Conservation (phyloP, 2,113 vertebrate genomes). For the Nothocercus julius region DNA sequence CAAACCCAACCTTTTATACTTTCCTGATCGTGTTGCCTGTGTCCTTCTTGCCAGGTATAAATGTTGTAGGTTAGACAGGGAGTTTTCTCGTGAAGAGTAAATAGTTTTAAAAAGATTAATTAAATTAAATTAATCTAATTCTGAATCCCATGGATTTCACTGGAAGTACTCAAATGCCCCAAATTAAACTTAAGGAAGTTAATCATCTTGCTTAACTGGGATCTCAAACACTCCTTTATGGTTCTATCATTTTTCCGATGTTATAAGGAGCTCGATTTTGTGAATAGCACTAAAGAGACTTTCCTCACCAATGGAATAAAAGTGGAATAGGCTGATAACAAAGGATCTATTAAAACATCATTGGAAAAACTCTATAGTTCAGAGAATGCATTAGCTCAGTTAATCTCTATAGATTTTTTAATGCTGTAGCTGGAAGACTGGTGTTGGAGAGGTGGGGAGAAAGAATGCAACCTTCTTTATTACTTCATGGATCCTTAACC, state of each 20-base stretch:
- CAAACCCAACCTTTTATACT: background rate
- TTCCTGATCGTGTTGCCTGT: background rate
- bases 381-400: background rate
- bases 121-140: background rate
- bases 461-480: constrained; percentile 76
- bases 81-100: background rate
- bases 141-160: background rate
- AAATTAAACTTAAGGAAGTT: background rate
- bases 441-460: constrained; percentile 59
- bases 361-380: constrained; percentile 37
- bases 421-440: constrained; percentile 55
- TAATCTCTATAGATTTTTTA: constrained; percentile 31
- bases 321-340: background rate
- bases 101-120: background rate
- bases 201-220: constrained; percentile 1
- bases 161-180: background rate
- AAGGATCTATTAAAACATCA: constrained; percentile 61
- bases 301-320: background rate
- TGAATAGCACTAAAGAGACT: constrained; percentile 9
- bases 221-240: background rate
- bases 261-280: background rate
- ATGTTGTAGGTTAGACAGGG: background rate
- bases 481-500: constrained; percentile 95
- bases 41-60: background rate
- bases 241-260: background rate